Evolutionary conservation across 2,888 invertebrate species (phyloP), one percentile per base, ranked within the genome.

Genomic region (Tachina fera): DNA sequence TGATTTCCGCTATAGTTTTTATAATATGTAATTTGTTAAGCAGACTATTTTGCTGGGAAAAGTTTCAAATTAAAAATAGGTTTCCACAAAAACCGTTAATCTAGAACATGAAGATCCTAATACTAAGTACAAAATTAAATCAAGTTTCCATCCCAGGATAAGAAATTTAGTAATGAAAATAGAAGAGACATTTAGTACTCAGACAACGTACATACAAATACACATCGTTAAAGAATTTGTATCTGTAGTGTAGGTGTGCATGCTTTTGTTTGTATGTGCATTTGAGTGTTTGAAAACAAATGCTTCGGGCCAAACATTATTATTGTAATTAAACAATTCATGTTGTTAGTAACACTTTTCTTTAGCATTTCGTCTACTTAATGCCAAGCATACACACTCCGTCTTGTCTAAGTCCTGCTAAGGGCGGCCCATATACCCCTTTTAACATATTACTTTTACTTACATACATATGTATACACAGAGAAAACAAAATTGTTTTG

Each of bases 271-370:
- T 31, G 31, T n/a, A 22, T 43, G 22, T 51, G 31, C 31, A 13
- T 45, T 39, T 47, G 51, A 10, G 49, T 74, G 67, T 80, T 63
- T 85, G 63, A 58, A 78, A 82, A 71, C 84, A 84, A 87, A 75
- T 79, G 87, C 87, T 82, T 68, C 70, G 67, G 84, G 87, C 78
- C 60, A 81, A 83, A 84, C 78, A 82, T 84, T 82, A 84, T 82
- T 86, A 86, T 86, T 86, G 83, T 86, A 86, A 86, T 86, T 86
- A 86, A 79, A 86, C 86, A 86, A 86, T 84, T 82, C 87, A 87
- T 84, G 84, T 87, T 87, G 82, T 84, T 84, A 84, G 75, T 79
- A 87, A 87, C 87, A 82, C 84, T 78, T 79, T 84, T 72, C 71
- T 61, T 76, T 31, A 45, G 45, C 77, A 84, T 77, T 22, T 31